Evolutionary conservation across 1,140 invertebrate species (phyloP).

Genomic region (Panagrolaimus sp.): DNA sequence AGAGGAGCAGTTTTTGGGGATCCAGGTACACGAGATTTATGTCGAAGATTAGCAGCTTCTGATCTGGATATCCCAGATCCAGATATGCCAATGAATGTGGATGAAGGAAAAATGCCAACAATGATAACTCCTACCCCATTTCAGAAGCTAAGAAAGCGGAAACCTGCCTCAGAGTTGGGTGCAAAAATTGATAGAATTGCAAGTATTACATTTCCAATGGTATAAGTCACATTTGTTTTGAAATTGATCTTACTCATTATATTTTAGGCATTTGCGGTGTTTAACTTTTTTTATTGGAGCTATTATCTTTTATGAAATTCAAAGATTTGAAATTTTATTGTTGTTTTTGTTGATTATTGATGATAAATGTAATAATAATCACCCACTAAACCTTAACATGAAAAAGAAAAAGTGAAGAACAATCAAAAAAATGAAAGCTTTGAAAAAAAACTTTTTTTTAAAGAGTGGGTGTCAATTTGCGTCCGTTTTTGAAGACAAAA

Average conservation of each 20-base stretch:
- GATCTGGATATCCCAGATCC: constrained; percentile 4
- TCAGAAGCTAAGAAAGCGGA: constrained; percentile 26
- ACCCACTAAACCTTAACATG: not conserved
- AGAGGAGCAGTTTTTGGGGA: not conserved
- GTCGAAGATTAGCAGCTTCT: constrained; percentile 8
- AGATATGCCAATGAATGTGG: not conserved
- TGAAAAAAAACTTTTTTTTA: not conserved
- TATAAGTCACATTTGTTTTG: constrained; percentile 19
- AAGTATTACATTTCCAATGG: constrained; percentile 51
- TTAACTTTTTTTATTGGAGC: constrained; percentile 55
- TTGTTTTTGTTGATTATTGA: constrained; percentile 1
- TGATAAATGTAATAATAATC: not conserved
- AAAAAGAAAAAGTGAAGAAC: not conserved
- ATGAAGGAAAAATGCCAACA: constrained; percentile 16
- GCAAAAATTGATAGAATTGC: constrained; percentile 49
- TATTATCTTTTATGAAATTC: constrained; percentile 48
- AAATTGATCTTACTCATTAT: constrained; percentile 1
- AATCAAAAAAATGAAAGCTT: constrained; percentile 8
- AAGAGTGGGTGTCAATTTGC: constrained; percentile 11
- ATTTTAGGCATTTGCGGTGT: constrained; percentile 52
- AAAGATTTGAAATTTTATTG: too few relatives aligned
- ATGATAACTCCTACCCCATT: constrained; percentile 19
- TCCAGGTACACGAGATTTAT: constrained; percentile 20
- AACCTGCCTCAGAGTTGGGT: constrained; percentile 42
- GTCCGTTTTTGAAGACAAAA: too few relatives aligned